Evolutionary conservation across 2,888 invertebrate species (phyloP), one percentile per base, ranked within the genome.

Genomic region (Hydrotaea diabolus): DNA sequence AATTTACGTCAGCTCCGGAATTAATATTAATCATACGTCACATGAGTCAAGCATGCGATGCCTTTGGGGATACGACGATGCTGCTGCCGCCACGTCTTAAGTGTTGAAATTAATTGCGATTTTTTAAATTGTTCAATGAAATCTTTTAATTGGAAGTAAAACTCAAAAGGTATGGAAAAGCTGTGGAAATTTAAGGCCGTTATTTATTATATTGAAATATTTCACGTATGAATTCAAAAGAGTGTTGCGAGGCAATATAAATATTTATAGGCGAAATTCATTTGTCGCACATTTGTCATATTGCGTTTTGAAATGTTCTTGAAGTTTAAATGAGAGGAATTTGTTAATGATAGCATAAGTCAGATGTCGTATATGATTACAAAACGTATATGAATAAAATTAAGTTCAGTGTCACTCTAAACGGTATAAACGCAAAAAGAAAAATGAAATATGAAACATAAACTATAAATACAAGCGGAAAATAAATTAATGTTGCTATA

Each of bases 1-100:
- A 59, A 15, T 26, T 11, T 15, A 17, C 19, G 3, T 36, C 64
- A 64, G n/a, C 17, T 9, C 15, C 8, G 11, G 31, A 17, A 39
- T 31, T 64, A 31, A 62, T 9, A 62, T 62, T 62, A 64, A 64
- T 64, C 64, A 64, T 64, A 64, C 36, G 64, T 17, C 64, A 64
- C 31, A 26, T 31, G 9, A 3, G n/a, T 31, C 7, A 31, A 7
- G 31, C 31, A 62, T n/a, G 21, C 13, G 17, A 53, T 53, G 53
- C 21, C n/a, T 2, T 49, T n/a, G n/a, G n/a, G n/a, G n/a, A n/a
- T n/a, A n/a, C n/a, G n/a, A n/a, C n/a, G n/a, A n/a, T n/a, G n/a
- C n/a, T n/a, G n/a, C n/a, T n/a, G n/a, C n/a, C n/a, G n/a, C n/a
- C n/a, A 21, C 11, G 55, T 8, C 21, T 21, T 21, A 21, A 9